A percentile compares a stretch with the other conserved stretches of the same genome.
These are phyloP conservation scores for Callocephalon fimbriatum DNA, from an alignment of 2,113 vertebrate genomes.

Conservation along the genomic window DNA sequence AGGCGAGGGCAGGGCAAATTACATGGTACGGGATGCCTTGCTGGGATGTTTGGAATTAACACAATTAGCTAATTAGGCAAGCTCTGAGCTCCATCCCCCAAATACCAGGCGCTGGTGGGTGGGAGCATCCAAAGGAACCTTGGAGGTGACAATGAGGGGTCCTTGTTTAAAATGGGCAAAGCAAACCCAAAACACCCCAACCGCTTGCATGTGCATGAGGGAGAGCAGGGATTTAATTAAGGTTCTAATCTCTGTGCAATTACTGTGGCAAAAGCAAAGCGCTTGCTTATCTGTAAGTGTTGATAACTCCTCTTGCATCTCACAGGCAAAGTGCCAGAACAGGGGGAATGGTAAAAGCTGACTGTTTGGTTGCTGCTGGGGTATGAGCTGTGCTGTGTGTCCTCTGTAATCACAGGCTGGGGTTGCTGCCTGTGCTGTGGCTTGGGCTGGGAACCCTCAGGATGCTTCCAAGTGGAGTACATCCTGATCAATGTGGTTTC, in stretches of 20 bases:
- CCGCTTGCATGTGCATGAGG: not conserved
- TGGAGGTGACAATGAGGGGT: rapidly evolving
- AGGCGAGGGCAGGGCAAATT: not conserved
- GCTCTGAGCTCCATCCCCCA: not conserved
- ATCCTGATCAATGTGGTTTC: rapidly evolving
- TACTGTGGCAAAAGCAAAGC: not conserved
- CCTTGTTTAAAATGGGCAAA: not conserved
- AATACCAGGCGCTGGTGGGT: not conserved
- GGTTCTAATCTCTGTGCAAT: not conserved
- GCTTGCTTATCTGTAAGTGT: not conserved
- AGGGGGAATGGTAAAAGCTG: not conserved
- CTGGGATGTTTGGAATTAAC: constrained; percentile 9
- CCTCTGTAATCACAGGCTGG: rapidly evolving
- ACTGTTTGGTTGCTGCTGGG: rapidly evolving
- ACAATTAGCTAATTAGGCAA: constrained; percentile 20
- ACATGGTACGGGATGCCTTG: not conserved
- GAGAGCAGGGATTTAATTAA: not conserved
- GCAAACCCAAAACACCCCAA: not conserved
- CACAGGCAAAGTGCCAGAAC: not conserved
- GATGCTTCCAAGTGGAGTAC: not conserved
- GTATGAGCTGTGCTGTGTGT: not conserved
- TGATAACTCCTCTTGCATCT: not conserved
- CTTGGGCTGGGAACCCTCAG: not conserved
- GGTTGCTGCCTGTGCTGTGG: not conserved
- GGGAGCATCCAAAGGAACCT: not conserved